Evolutionary conservation across 2,113 vertebrate species (phyloP).

Genomic region (Panurus biarmicus): DNA sequence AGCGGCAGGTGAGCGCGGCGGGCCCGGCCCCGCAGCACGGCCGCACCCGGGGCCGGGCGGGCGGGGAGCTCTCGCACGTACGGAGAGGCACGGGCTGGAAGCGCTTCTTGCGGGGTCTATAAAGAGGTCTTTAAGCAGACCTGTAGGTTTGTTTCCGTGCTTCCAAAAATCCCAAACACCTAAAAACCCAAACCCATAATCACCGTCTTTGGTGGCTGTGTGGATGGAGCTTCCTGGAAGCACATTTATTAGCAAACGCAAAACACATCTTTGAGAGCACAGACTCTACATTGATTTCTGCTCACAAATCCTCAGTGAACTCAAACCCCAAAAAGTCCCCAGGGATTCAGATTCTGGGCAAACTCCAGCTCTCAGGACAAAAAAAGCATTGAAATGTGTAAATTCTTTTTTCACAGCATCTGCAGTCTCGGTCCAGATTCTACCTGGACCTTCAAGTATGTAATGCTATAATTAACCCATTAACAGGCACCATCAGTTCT

Average conservation of each 20-base stretch:
- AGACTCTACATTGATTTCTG: conserved; percentile 50
- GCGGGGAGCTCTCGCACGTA: neutral
- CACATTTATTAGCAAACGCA: neutral
- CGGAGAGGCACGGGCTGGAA: neutral
- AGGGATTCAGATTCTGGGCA: conserved; percentile 39
- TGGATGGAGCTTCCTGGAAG: neutral
- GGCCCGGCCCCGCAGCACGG: neutral
- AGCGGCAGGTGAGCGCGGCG: conserved; percentile 77
- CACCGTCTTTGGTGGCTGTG: neutral
- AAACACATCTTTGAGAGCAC: neutral
- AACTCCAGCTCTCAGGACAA: conserved; percentile 58
- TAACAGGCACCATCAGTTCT: neutral
- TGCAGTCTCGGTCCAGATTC: neutral
- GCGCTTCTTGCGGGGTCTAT: neutral
- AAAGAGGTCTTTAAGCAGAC: neutral
- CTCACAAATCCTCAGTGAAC: conserved; percentile 4
- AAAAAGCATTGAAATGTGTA: conserved; percentile 59
- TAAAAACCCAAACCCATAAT: neutral
- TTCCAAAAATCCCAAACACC: neutral
- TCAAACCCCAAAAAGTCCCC: neutral
- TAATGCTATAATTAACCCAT: neutral
- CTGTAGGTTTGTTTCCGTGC: neutral
- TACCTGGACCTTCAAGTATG: neutral
- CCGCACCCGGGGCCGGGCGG: neutral
- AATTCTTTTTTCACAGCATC: conserved; percentile 49